A percentile compares a stretch with the other conserved stretches of the same genome.
phyloP scores from a whole-genome alignment of 2,888 invertebrate genomes.

The Amblyjoppa proteus region DNA sequence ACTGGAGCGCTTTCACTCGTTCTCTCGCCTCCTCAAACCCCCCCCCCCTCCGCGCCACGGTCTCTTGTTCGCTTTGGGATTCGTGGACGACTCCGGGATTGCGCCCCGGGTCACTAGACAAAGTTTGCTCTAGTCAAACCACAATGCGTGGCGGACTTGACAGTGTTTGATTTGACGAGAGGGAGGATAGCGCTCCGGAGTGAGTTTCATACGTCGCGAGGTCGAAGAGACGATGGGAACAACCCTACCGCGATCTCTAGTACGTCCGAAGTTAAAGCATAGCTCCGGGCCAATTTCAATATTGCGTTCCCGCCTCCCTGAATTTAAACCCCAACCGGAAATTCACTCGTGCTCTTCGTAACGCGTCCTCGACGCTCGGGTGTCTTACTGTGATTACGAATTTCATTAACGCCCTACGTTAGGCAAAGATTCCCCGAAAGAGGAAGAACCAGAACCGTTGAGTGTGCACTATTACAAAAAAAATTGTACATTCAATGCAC shows the following conservation, averaged over 20 bases:
- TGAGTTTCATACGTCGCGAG: conserved; percentile 53
- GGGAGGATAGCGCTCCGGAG: conserved; percentile 48
- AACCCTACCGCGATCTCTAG: conserved; percentile 55
- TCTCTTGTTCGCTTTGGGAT: conserved; percentile 58
- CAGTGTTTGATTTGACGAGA: conserved; percentile 73
- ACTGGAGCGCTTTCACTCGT: conserved; percentile 33
- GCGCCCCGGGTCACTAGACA: conserved; percentile 69
- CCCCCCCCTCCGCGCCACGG: neutral
- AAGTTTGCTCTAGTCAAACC: conserved; percentile 71
- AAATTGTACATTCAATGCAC: too few relatives aligned
- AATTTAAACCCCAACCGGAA: conserved; percentile 44
- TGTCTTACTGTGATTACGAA: conserved; percentile 53
- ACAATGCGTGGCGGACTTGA: conserved; percentile 71
- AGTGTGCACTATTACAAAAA: too few relatives aligned
- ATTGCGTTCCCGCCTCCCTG: conserved; percentile 62
- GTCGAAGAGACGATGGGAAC: conserved; percentile 41
- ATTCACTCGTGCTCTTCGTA: conserved; percentile 32
- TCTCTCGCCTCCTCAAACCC: neutral
- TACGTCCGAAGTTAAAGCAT: conserved; percentile 63
- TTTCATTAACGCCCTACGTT: conserved; percentile 25
- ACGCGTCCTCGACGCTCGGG: conserved; percentile 13
- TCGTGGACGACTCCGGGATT: conserved; percentile 62
- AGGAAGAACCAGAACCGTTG: neutral
- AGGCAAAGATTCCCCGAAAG: neutral
- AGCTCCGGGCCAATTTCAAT: conserved; percentile 65